Conservation (phyloP, 2,113 vertebrate species). For the Rhombomys opimus region DNA sequence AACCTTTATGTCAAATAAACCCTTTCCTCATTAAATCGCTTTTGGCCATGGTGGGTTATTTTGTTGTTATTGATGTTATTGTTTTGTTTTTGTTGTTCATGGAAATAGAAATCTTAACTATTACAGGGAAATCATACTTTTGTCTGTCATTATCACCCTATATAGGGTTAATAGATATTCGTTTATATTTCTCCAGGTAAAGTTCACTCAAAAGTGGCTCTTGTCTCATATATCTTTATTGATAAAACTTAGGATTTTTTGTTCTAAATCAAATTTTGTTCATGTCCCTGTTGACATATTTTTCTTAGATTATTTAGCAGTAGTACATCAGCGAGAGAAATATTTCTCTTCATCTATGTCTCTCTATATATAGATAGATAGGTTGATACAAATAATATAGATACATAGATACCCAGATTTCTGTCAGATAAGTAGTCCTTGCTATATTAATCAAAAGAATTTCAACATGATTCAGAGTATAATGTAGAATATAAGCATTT, state of each 20-base stretch:
- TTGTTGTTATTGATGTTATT: background rate
- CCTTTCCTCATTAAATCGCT: background rate
- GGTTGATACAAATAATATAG: background rate
- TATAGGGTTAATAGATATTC: background rate
- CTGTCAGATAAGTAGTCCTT: background rate
- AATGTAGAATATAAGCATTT: background rate
- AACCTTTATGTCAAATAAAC: background rate
- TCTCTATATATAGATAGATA: background rate
- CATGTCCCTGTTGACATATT: background rate
- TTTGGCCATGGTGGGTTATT: background rate
- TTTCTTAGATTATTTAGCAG: background rate
- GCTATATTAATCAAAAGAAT: background rate
- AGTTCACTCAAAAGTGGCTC: background rate
- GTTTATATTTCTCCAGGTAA: background rate
- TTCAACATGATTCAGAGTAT: background rate
- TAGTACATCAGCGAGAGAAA: background rate
- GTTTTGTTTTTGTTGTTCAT: background rate
- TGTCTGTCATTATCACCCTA: background rate
- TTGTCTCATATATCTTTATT: background rate
- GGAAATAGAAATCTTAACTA: background rate
- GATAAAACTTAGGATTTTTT: background rate
- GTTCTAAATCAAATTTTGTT: background rate
- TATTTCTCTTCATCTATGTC: background rate
- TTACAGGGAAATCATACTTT: background rate
- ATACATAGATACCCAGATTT: background rate